Conservation (phyloP, 2,113 vertebrate species). For the Leptocoma aspasia region DNA sequence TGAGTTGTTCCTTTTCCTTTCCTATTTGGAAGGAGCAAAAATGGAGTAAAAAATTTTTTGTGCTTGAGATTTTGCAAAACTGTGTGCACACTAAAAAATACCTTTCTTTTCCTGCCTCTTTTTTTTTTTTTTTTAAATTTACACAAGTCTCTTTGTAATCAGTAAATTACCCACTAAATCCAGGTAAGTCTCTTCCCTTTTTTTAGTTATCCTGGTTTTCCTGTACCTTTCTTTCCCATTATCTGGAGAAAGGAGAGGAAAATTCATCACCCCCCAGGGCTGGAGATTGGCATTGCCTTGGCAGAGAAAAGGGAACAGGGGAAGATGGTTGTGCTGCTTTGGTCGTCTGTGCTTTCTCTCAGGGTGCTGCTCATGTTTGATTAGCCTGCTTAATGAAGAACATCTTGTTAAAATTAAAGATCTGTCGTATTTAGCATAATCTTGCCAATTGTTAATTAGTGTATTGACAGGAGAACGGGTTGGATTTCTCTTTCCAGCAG, state of each 20-base stretch:
- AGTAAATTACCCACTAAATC: neutral
- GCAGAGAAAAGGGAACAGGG: neutral
- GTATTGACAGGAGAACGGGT: neutral
- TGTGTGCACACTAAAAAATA: neutral
- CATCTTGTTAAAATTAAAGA: conserved; percentile 38
- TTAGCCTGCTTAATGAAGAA: conserved; percentile 19
- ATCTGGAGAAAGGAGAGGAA: neutral
- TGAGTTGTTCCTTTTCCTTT: neutral
- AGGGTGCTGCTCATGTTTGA: neutral
- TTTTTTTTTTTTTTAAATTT: neutral
- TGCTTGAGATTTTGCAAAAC: neutral
- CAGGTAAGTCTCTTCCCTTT: neutral
- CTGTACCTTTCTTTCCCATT: neutral
- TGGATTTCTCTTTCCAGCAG: neutral
- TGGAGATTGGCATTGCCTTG: neutral
- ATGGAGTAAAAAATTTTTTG: neutral
- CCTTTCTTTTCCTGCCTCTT: neutral
- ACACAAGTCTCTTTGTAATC: neutral
- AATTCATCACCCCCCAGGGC: neutral
- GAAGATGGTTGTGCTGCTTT: neutral
- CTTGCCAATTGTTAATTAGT: conserved; percentile 48
- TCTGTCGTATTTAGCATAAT: conserved; percentile 9
- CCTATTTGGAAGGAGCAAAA: neutral
- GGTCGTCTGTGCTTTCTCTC: neutral
- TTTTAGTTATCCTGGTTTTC: neutral